Percentiles rank a stretch among this genome's conserved stretches.
Evolutionary conservation across 2,888 invertebrate genomes (phyloP).

Genomic region (Dusona sp.): DNA sequence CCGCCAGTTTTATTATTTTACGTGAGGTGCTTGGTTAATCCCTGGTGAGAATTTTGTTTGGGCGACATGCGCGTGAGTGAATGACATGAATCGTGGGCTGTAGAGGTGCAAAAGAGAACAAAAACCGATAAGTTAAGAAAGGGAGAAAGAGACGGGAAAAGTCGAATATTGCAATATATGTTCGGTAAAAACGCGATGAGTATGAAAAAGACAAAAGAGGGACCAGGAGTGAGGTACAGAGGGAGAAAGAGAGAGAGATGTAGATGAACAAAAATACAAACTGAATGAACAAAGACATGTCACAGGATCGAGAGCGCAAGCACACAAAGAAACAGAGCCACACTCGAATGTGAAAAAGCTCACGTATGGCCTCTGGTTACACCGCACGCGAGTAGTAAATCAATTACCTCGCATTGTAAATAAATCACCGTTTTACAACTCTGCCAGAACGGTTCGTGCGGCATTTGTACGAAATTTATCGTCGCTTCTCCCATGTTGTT

Average conservation of each 20-base stretch:
- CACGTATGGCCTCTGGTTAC: constrained; percentile 71
- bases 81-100: constrained; percentile 40
- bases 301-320: constrained; percentile 60
- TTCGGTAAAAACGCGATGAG: background rate
- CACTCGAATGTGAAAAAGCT: constrained; percentile 70
- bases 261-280: constrained; percentile 25
- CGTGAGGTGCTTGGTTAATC: constrained; percentile 64
- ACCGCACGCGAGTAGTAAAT: constrained; percentile 81
- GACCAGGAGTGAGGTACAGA: constrained; percentile 47
- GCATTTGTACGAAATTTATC: constrained; percentile 83
- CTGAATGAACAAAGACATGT: constrained; percentile 49
- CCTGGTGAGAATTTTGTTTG: constrained; percentile 31
- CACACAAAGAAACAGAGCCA: constrained; percentile 59
- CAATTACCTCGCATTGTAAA: constrained; percentile 84
- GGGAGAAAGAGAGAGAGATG: constrained; percentile 28
- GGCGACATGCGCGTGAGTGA: constrained; percentile 40
- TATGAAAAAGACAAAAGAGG: constrained; percentile 25
- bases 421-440: constrained; percentile 84
- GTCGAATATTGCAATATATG: constrained; percentile 26
- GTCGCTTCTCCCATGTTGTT: constrained; percentile 77
- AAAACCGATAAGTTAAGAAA: background rate
- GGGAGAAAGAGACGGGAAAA: constrained; percentile 7
- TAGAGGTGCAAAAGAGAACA: constrained; percentile 3
- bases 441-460: constrained; percentile 77
- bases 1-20: constrained; percentile 77